phyloP scores from a whole-genome alignment of 2,797 vertebrate species.

The Halcyon badia region DNA sequence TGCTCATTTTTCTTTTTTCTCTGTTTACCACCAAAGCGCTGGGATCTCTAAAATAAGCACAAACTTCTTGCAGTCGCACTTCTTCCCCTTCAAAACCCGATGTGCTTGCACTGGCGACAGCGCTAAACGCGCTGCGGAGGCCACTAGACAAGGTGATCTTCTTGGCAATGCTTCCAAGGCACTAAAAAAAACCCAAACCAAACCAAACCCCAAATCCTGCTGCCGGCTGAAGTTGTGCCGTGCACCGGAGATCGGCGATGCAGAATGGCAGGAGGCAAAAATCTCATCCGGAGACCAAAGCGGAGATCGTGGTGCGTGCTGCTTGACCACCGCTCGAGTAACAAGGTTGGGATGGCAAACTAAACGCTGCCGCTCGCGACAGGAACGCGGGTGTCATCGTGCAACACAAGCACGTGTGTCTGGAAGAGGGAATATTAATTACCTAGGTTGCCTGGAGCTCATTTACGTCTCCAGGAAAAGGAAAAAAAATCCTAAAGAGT shows the following conservation, averaged over 20 bases:
- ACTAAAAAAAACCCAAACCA: not conserved
- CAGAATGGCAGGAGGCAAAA: not conserved
- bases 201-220: not conserved
- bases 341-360: not conserved
- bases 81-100: not conserved
- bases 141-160: not conserved
- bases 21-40: not conserved
- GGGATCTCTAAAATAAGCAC: not conserved
- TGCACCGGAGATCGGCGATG: not conserved
- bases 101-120: not conserved
- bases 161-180: not conserved
- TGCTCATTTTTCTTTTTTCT: not conserved
- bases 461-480: not conserved
- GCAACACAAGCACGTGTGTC: rapidly evolving
- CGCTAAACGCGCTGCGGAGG: not conserved
- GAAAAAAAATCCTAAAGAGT: not conserved
- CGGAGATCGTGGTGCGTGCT: not conserved
- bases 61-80: not conserved
- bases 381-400: not conserved
- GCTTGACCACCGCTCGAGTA: not conserved
- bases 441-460: not conserved
- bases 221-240: not conserved
- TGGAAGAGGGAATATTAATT: not conserved
- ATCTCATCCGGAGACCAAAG: not conserved
- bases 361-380: not conserved